Base-by-base conservation (phyloP, 2,888 invertebrate species). In the Acrocyrtus sp. region DNA sequence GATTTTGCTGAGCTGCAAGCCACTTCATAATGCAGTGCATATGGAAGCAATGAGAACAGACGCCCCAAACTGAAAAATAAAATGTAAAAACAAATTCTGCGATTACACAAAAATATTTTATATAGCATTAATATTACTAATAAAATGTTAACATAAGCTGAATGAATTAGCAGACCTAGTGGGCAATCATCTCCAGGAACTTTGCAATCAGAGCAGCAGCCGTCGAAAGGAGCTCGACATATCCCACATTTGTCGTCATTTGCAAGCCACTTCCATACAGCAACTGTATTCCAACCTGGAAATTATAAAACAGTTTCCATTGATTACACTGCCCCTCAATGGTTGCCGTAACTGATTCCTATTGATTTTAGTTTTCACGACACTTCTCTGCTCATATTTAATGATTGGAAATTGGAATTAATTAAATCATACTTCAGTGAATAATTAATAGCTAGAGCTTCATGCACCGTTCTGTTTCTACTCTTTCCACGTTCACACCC, bases 21-120 rank as follows among this genome's bases (percentile, higher is more conserved):
- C 99, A 99, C 89, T 98, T 98, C 84, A 96, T 95, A 83, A 99
- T 99, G 86, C 99, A 99, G 86, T 99, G 99, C 86, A 98, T 97
- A 86, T 99, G 99, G 86, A 99, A 99, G 86, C 98, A 98, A 87
- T 99, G 99, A 8, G 96, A 95, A 85, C 99, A 99, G 83, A 94
- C 93, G 74, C 99, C 98, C 96, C 97, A 98, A 80, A 98, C 98
- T 88, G 85, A 66, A 84, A 84, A 27, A 45, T 77, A 78, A 75
- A 70, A 67, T 70, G 47, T 54, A 70, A 62, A 53, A 61, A 51
- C 24, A 19, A 24, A 43, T 15, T 41, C n/a, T 29, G 3, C 27
- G n/a, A n/a, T n/a, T n/a, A n/a, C 54, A 70, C 65, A 53, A 61
- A 51, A 41, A 19, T 43, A 43, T 15, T 41, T 15, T 29, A 8